A percentile compares a stretch with the other conserved stretches of the same genome.
These are phyloP conservation scores for Sardinella longiceps DNA, from an alignment of 2,797 vertebrate species.

Conservation along the genomic window DNA sequence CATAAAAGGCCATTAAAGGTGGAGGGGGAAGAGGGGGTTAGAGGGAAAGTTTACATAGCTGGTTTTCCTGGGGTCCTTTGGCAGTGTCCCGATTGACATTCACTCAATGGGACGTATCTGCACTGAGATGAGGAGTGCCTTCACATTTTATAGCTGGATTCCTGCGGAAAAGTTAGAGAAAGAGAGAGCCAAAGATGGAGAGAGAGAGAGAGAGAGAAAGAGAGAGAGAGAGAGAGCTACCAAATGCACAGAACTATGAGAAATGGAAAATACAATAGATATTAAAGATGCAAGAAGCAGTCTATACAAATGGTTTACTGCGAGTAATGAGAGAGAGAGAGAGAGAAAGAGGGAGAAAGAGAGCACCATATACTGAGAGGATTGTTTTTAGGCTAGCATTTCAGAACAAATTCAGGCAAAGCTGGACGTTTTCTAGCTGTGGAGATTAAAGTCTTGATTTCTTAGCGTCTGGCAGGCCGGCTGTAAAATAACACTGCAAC, in stretches of 20 bases:
- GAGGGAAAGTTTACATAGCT: not conserved
- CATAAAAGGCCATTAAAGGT: not conserved
- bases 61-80: not conserved
- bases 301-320: slow-evolving; percentile 28
- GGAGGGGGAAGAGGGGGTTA: not conserved
- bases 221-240: not conserved
- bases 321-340: not conserved
- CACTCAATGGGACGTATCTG: not conserved
- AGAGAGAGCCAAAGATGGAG: not conserved
- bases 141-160: not conserved
- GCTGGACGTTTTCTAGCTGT: slow-evolving; percentile 33
- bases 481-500: slow-evolving; percentile 33
- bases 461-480: slow-evolving; percentile 22
- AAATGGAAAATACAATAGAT: not conserved
- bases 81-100: not conserved
- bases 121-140: not conserved
- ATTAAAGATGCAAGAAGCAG: not conserved
- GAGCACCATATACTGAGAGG: not conserved
- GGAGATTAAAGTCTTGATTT: slow-evolving; percentile 32
- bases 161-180: not conserved
- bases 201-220: not conserved
- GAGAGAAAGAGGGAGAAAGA: not conserved
- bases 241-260: not conserved
- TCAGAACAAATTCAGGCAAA: slow-evolving; percentile 24
- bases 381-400: not conserved